phyloP scores from a whole-genome alignment of 2,888 invertebrate species.

The Piscicola geometra region DNA sequence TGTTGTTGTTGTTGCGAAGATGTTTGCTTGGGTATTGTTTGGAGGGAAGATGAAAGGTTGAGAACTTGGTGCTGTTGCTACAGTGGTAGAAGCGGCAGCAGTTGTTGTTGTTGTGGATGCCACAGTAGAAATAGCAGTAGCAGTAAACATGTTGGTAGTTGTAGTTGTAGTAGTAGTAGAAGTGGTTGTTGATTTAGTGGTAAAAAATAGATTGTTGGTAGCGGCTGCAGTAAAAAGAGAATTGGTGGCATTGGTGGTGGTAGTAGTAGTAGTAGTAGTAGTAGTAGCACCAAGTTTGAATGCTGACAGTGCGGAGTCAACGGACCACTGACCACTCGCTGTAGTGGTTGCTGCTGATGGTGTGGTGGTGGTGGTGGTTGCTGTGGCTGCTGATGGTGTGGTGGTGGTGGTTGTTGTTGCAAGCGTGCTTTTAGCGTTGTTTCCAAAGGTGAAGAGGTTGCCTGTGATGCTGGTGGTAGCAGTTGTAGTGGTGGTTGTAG shows the following conservation, averaged over 20 bases:
- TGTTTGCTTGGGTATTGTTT: background rate
- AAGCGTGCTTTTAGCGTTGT: too few species aligned
- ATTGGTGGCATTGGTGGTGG: too few species aligned
- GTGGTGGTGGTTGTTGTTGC: too few species aligned
- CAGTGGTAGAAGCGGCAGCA: background rate
- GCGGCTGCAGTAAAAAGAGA: too few species aligned
- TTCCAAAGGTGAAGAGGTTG: background rate
- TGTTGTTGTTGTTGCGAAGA: constrained; percentile 15
- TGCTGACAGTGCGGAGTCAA: too few species aligned
- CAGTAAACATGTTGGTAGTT: background rate
- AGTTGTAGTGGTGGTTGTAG: background rate
- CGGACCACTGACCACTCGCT: too few species aligned
- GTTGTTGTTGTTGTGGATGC: constrained; percentile 11
- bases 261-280: too few species aligned
- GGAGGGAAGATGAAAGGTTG: background rate
- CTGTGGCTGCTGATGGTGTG: too few species aligned
- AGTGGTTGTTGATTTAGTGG: background rate
- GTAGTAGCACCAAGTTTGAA: too few species aligned
- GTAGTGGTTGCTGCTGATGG: too few species aligned
- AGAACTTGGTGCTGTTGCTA: constrained; percentile 2
- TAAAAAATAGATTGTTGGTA: too few species aligned
- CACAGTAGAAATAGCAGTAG: background rate
- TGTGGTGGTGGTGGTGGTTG: too few species aligned
- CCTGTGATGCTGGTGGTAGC: background rate
- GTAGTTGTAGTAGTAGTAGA: background rate